A percentile compares a stretch with the other conserved stretches of the same genome.
Conservation (phyloP, 1,140 invertebrate species). For the Cardiocondyla obscurior region DNA sequence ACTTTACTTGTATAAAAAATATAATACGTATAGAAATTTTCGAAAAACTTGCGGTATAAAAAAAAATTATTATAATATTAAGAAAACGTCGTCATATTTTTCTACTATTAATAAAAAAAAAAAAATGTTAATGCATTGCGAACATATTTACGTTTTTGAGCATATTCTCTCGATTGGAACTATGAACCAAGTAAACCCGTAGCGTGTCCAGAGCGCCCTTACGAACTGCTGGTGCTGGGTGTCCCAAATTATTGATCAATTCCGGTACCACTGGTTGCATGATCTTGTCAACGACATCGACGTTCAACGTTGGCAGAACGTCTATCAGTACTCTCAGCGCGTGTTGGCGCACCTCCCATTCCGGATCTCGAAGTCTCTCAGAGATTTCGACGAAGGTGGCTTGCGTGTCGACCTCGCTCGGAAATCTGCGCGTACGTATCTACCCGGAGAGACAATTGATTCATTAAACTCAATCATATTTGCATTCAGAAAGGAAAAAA, state of each 20-base stretch:
- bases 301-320: constrained; percentile 87
- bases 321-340: constrained; percentile 90
- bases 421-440: constrained; percentile 81
- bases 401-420: constrained; percentile 86
- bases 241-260: constrained; percentile 89
- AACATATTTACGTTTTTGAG: constrained; percentile 71
- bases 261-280: constrained; percentile 86
- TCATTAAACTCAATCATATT: background rate
- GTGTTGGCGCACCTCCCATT: constrained; percentile 92
- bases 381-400: constrained; percentile 88
- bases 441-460: constrained; percentile 26
- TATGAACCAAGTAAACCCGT: constrained; percentile 87
- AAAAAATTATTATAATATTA: background rate
- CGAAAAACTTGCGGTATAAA: background rate
- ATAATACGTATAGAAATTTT: background rate
- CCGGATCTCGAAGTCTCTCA: constrained; percentile 89
- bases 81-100: background rate
- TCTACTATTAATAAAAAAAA: no score
- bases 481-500: background rate
- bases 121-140: no score
- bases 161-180: constrained; percentile 76
- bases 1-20: no score
- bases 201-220: constrained; percentile 90
- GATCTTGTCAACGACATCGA: constrained; percentile 86
- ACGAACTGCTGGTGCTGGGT: constrained; percentile 89